These are phyloP conservation scores for Acinonyx jubatus DNA, from an alignment of 2,113 vertebrate species.

Conservation along the genomic window DNA sequence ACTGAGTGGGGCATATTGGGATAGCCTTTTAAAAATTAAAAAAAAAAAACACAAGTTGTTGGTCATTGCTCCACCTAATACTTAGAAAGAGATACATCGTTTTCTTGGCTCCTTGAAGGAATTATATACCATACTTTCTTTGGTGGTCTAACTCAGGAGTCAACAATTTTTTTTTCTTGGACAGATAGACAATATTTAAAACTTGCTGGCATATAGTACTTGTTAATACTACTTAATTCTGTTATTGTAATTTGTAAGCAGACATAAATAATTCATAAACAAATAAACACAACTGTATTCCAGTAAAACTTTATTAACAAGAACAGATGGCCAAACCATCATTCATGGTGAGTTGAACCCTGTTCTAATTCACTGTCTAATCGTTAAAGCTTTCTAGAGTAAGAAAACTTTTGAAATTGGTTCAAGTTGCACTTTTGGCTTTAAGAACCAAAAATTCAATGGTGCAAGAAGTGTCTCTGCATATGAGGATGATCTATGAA, in stretches of 20 bases:
- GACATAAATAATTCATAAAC: background rate
- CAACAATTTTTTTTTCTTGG: background rate
- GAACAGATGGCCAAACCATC: background rate
- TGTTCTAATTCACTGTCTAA: background rate
- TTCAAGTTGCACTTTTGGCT: background rate
- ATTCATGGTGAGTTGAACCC: background rate
- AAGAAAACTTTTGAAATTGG: background rate
- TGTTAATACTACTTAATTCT: background rate
- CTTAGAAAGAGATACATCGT: background rate
- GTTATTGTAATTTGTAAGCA: background rate
- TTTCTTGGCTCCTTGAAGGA: background rate
- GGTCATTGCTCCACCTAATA: background rate
- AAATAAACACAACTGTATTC: background rate
- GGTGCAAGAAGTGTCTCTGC: background rate
- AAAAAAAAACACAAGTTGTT: no score
- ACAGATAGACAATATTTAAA: background rate
- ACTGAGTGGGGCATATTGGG: background rate
- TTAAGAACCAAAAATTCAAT: background rate
- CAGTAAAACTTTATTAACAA: slow-evolving; percentile 3
- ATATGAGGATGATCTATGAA: background rate
- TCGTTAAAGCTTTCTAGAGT: background rate
- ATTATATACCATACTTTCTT: background rate
- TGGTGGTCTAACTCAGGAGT: background rate
- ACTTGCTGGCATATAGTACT: background rate
- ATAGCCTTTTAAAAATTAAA: background rate